Conservation (phyloP, 2,888 invertebrate genomes). For the Lumbricus terrestris region DNA sequence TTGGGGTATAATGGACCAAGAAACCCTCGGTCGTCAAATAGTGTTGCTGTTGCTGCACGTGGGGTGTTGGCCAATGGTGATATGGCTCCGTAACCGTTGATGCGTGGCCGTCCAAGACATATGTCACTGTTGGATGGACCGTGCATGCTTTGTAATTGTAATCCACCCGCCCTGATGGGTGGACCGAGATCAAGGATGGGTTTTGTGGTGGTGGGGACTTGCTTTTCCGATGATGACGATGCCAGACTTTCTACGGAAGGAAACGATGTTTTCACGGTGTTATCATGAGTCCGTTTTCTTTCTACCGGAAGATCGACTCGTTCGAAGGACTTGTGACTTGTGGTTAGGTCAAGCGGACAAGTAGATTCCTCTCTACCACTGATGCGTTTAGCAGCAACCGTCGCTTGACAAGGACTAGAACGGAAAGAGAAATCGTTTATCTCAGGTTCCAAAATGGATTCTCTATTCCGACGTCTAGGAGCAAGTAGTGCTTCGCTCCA, state of each 20-base stretch:
- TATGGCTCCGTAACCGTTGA: background rate
- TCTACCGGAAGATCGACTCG: background rate
- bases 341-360: background rate
- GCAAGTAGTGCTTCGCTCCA: background rate
- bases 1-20: slow-evolving; percentile 81
- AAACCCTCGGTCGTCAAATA: background rate
- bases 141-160: background rate
- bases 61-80: background rate
- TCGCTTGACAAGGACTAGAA: background rate
- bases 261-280: background rate
- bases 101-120: background rate
- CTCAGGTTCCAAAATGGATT: background rate
- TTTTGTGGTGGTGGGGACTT: background rate
- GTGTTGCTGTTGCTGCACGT: background rate
- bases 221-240: background rate
- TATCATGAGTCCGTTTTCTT: background rate
- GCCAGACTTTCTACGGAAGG: background rate
- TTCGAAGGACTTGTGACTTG: background rate
- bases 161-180: background rate
- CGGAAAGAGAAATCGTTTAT: slow-evolving; percentile 39
- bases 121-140: background rate
- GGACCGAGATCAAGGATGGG: background rate
- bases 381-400: background rate
- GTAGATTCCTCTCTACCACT: background rate
- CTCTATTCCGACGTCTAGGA: background rate